These are phyloP conservation scores for Hystrix cristata DNA, from an alignment of 2,113 vertebrate species.

Conservation along the genomic window DNA sequence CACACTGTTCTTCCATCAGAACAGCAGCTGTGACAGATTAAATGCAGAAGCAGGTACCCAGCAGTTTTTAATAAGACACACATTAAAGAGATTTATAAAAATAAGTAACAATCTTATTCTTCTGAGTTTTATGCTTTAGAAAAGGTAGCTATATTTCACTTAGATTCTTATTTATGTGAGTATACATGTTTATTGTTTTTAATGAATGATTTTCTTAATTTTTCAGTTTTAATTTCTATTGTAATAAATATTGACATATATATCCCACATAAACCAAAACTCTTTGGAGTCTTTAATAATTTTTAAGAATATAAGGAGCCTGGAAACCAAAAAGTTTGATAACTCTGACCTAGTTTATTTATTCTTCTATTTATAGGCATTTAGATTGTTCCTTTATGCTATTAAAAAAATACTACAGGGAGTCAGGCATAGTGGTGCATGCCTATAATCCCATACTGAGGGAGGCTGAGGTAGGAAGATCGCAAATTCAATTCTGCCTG, in stretches of 20 bases:
- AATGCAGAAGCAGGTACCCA: background rate
- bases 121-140: slow-evolving; percentile 28
- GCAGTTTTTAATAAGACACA: background rate
- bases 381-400: background rate
- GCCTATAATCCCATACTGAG: background rate
- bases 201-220: background rate
- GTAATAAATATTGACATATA: background rate
- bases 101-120: background rate
- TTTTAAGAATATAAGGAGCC: background rate
- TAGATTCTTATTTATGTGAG: slow-evolving; percentile 23
- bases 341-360: background rate
- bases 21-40: background rate
- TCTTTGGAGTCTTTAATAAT: background rate
- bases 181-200: background rate
- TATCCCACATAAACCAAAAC: background rate
- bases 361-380: background rate
- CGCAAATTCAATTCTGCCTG: too few relatives aligned
- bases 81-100: background rate
- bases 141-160: slow-evolving; percentile 1
- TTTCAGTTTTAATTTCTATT: slow-evolving; percentile 32
- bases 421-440: background rate
- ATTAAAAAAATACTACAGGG: background rate
- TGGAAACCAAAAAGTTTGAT: slow-evolving; percentile 12
- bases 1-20: background rate
- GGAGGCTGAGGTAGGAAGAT: too few relatives aligned